Base-by-base conservation (phyloP, 2,888 invertebrate species). In the Nipponacmea schrenckii region DNA sequence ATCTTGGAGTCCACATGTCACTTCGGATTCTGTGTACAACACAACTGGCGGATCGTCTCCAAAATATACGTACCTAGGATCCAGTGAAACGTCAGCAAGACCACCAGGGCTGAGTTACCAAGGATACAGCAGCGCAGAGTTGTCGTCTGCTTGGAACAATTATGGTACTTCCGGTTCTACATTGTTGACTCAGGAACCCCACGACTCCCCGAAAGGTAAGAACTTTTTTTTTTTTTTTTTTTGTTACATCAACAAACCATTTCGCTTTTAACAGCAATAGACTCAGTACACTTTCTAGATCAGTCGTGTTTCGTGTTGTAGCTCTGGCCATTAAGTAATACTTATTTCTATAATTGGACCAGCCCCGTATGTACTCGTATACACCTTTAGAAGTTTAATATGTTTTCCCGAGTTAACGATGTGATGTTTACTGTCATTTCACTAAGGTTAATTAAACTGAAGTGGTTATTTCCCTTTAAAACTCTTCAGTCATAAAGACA, bases 51-150 rank as follows among this genome's bases (percentile, higher is more conserved):
- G 46, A n/a, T 63, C 62, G 4, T 64, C 71, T 12, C 67, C 65
- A 15, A 63, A 67, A 31, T 71, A 67, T 17, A 65, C 67, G 12
- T 65, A 50, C 62, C 27, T 63, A 10, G 62, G 64, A 17, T 26
- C 70, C 15, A 26, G 44, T 27, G 71, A 44, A 27, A 48, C 69
- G 8, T 62, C 71, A 20, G 70, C 75, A 39, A 70, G 65, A 8
- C 69, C 20, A 62, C 68, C 0, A 48, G 73, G 27, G 64, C 77
- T 2, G 72, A 70, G 62, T 74, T 70, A 15, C 67, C 74, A 48
- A 68, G 73, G 15, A 31, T 68, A 20, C 79, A 78, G 69, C 77
- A 79, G 62, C 71, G 74, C 66, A 64, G 77, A 50, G 69, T 74
- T 14, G 64, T 72, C 15, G 69, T 71, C 64, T 56, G 69, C 12